Percentiles rank a stretch among this genome's conserved stretches.
These are phyloP conservation scores for Micropterix aruncella DNA, from an alignment of 2,888 invertebrate species.

Conservation along the genomic window DNA sequence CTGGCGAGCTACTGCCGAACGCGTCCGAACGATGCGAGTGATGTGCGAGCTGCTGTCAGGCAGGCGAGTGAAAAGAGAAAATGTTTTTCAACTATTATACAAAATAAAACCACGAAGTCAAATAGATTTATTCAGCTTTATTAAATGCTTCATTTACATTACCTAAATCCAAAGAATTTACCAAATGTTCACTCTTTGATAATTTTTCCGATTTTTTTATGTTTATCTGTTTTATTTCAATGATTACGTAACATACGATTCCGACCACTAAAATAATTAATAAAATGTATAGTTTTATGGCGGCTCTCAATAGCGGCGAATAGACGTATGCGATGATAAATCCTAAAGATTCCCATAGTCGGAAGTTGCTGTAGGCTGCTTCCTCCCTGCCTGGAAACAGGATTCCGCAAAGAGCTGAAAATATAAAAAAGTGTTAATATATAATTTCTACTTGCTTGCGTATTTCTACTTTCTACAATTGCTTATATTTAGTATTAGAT, in stretches of 20 bases:
- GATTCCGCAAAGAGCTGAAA: constrained; percentile 30
- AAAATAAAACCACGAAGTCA: too few species aligned
- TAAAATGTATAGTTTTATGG: constrained; percentile 23
- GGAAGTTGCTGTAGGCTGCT: constrained; percentile 40
- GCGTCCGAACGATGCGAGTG: too few species aligned
- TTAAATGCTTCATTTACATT: neutral
- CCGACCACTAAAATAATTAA: constrained; percentile 22
- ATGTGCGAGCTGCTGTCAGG: too few species aligned
- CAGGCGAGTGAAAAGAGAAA: too few species aligned
- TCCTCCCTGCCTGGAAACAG: constrained; percentile 31
- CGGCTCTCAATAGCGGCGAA: constrained; percentile 21
- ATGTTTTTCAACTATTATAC: too few species aligned
- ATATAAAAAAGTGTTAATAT: too few species aligned
- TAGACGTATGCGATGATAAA: constrained; percentile 35
- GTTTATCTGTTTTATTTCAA: constrained; percentile 7
- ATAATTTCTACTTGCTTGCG: too few species aligned
- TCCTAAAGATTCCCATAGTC: constrained; percentile 39
- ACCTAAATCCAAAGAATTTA: neutral
- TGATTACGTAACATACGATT: constrained; percentile 25
- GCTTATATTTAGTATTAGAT: too few species aligned
- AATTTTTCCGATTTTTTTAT: constrained; percentile 1
- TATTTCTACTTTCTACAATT: too few species aligned
- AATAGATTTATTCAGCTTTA: neutral
- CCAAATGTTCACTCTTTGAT: neutral
- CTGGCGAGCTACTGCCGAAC: too few species aligned